These are phyloP conservation scores for Sylvilagus bachmani DNA, from an alignment of 2,113 vertebrate genomes.

Conservation along the genomic window DNA sequence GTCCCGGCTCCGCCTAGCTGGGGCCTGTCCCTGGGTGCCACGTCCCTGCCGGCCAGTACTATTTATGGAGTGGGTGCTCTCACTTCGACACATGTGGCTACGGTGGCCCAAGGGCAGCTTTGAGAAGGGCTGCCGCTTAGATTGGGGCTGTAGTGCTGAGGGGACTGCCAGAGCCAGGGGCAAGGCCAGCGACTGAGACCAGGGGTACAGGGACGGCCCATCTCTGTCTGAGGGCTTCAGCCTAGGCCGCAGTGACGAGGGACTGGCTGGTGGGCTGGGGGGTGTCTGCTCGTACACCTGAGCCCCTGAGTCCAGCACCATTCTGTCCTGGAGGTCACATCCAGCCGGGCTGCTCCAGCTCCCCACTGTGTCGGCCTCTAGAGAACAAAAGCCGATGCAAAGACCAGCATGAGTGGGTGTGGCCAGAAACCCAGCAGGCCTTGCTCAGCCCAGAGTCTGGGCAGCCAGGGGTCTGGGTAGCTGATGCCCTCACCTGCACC, in stretches of 20 bases:
- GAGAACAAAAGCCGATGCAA: conserved; percentile 67
- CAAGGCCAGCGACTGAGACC: conserved; percentile 71
- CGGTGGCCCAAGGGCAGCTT: conserved; percentile 67
- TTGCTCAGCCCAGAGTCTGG: not conserved
- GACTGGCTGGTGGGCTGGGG: conserved; percentile 75
- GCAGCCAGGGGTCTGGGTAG: not conserved
- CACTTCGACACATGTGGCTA: conserved; percentile 76
- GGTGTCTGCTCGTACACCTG: conserved; percentile 89
- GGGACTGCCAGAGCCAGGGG: conserved; percentile 72
- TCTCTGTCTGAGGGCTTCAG: conserved; percentile 84
- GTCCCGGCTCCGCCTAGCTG: conserved; percentile 86
- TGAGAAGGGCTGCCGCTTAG: conserved; percentile 48
- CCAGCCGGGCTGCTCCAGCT: conserved; percentile 55
- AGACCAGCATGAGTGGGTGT: conserved; percentile 59
- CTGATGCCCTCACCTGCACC: not conserved
- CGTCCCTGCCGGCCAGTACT: conserved; percentile 47
- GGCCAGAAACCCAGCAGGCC: conserved; percentile 5
- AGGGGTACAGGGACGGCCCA: conserved; percentile 81
- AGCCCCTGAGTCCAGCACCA: conserved; percentile 92
- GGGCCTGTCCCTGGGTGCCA: conserved; percentile 68
- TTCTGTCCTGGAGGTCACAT: conserved; percentile 85
- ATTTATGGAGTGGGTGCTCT: conserved; percentile 83
- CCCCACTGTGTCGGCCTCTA: conserved; percentile 55
- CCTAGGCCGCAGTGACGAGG: conserved; percentile 57
- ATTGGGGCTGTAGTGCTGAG: conserved; percentile 44